phyloP scores from a whole-genome alignment of 2,888 invertebrate species.

The Panzeria rudis region DNA sequence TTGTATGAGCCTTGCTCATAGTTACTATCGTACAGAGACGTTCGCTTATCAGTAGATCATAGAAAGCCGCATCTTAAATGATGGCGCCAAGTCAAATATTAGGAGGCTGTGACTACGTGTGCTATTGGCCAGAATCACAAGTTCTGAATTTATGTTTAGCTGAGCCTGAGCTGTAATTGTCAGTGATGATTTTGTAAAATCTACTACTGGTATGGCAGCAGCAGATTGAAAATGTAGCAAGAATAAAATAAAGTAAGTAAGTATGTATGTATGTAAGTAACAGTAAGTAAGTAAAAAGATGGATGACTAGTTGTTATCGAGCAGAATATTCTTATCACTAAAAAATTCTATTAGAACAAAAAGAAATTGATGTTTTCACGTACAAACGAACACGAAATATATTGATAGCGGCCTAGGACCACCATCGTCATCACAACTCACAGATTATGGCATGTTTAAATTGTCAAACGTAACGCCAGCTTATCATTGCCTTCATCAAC shows the following conservation, averaged over 20 bases:
- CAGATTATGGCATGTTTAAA: slow-evolving; percentile 69
- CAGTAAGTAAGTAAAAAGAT: slow-evolving; percentile 25
- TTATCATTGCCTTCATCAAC: slow-evolving; percentile 57
- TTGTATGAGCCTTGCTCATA: slow-evolving; percentile 20
- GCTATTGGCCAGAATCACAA: slow-evolving; percentile 66
- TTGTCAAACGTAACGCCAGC: slow-evolving; percentile 72
- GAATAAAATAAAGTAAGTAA: background rate
- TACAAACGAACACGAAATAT: slow-evolving; percentile 35
- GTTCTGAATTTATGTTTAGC: slow-evolving; percentile 40
- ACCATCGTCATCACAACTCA: slow-evolving; percentile 43
- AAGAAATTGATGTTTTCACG: slow-evolving; percentile 70
- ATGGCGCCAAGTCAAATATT: slow-evolving; percentile 83
- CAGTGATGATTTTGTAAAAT: slow-evolving; percentile 40
- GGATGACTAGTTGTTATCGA: background rate
- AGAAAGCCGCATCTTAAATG: slow-evolving; percentile 83
- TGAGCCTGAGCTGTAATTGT: slow-evolving; percentile 12
- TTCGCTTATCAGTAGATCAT: slow-evolving; percentile 82
- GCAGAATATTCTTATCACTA: slow-evolving; percentile 44
- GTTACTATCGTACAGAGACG: background rate
- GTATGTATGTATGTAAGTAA: no score
- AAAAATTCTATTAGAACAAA: slow-evolving; percentile 51
- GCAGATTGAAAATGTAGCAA: background rate
- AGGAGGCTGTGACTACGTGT: slow-evolving; percentile 75
- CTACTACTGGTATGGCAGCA: background rate
- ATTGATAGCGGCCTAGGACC: slow-evolving; percentile 49